Base-by-base conservation (phyloP, 2,797 vertebrate species). In the Oceanodroma leucorhoa region DNA sequence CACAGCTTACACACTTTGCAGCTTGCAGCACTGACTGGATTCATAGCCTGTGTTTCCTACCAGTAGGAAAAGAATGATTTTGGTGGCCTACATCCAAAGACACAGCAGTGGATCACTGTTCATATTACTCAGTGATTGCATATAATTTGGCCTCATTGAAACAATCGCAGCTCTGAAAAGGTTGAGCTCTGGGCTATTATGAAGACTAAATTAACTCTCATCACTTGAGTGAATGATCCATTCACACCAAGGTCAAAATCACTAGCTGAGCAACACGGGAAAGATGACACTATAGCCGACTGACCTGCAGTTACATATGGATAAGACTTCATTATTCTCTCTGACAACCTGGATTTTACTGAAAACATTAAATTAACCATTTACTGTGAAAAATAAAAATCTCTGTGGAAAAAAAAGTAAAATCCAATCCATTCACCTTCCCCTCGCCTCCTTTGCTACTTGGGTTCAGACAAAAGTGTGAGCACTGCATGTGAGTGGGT, bases 191-290 rank as follows among this genome's bases (percentile, higher is more conserved):
- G 29, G 82, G 77, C 80, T 93, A 91, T 94, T 96, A 95, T 5
- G 16, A 91, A 81, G 93, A 82, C 87, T 94, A 94, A 97, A 95
- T 97, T 96, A 96, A 94, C 83, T 95, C 94, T 90, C 93, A 95
- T 94, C 95, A 94, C 90, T 94, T 57, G 77, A 94, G 83, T 64
- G 95, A 96, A 93, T 91, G 95, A 95, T 94, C 96, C 94, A 90
- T 94, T 93, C 94, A 95, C 55, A 87, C 46, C 94, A 96, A 96
- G 95, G 95, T 96, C 93, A 96, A 94, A 94, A 90, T 89, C 73
- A 80, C 85, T 84, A 89, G 83, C 67, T 90, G 62, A 95, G 66
- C 78, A 87, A 58, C 86, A 93, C 18, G 14, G 80, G 58, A 67
- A 87, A 94, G 93, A 78, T 40, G 70, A 71, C 77, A 70, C 78